These are phyloP conservation scores for Xenops minutus DNA, from an alignment of 2,797 vertebrate genomes.

Conservation along the genomic window DNA sequence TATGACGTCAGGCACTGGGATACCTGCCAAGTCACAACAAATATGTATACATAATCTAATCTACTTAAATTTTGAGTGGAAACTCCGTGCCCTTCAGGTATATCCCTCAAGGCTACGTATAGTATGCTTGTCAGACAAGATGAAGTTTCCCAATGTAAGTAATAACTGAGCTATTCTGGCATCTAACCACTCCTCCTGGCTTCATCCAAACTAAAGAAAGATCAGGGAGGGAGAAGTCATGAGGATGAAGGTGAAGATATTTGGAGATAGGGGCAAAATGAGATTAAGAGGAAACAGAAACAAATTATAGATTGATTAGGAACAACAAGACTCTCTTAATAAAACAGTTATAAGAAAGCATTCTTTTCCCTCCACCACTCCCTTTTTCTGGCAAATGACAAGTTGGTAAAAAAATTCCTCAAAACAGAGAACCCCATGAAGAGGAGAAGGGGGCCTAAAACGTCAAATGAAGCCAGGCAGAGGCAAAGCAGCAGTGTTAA, in stretches of 20 bases:
- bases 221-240: neutral
- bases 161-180: conserved; percentile 4
- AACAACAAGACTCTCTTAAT: neutral
- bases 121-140: conserved; percentile 47
- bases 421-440: neutral
- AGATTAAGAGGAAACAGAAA: neutral
- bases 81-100: conserved; percentile 56
- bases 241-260: neutral
- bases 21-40: conserved; percentile 59
- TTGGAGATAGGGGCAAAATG: neutral
- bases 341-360: neutral
- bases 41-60: conserved; percentile 61
- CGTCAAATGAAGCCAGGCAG: neutral
- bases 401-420: neutral
- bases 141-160: conserved; percentile 29
- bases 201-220: neutral
- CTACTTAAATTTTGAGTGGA: conserved; percentile 50
- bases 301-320: neutral
- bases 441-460: neutral
- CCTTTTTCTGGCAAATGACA: neutral
- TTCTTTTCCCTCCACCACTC: neutral
- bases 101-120: conserved; percentile 46
- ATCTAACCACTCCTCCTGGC: neutral
- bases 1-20: conserved; percentile 32
- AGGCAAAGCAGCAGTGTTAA: neutral